These are phyloP conservation scores for Oreamnos americanus DNA, from an alignment of 2,113 vertebrate genomes.

Conservation along the genomic window DNA sequence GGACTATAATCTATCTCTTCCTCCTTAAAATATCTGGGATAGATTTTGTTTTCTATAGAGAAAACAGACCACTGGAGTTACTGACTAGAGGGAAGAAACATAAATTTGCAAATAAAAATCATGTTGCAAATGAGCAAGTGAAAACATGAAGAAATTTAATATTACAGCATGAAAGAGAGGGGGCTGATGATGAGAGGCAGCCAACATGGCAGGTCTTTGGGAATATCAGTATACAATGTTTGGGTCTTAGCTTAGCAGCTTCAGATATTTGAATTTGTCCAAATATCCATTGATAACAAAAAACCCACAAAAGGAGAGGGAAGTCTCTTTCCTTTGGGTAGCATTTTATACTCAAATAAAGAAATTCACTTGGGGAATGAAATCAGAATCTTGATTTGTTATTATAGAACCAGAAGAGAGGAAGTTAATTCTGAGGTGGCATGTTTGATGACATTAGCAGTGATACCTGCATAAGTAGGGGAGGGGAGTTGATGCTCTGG, in stretches of 20 bases:
- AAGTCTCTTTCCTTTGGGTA: neutral
- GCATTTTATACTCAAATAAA: neutral
- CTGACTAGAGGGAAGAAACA: neutral
- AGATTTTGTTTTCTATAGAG: neutral
- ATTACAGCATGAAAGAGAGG: neutral
- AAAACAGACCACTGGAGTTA: neutral
- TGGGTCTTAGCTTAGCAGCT: neutral
- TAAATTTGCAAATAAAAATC: neutral
- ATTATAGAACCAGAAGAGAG: neutral
- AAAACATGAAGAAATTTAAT: neutral
- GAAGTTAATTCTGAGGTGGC: neutral
- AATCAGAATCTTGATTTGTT: neutral
- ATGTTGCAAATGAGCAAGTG: neutral
- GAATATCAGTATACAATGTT: neutral
- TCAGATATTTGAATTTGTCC: neutral
- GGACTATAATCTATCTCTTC: neutral
- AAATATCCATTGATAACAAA: neutral
- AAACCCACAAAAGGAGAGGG: neutral
- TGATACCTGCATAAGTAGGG: neutral
- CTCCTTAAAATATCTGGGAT: neutral
- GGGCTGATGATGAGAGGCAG: neutral
- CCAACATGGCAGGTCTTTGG: neutral
- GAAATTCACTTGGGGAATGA: neutral
- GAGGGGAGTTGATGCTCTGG: neutral
- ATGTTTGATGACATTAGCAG: neutral